Evolutionary conservation across 2,888 invertebrate genomes (phyloP), one percentile per base, ranked within the genome.

Genomic region (Lucinisca nassula): DNA sequence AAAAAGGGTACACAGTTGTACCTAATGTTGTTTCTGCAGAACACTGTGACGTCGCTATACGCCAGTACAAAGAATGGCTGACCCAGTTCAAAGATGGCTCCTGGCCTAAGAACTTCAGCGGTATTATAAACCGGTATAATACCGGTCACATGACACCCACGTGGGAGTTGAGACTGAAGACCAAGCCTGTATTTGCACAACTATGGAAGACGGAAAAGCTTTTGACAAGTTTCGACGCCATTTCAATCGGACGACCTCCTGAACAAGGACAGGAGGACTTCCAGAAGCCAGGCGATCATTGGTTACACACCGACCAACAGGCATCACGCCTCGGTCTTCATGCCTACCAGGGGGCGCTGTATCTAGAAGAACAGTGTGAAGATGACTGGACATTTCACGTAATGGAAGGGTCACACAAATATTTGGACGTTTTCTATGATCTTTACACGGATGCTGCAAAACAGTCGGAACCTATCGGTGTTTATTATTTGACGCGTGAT

Each of bases 301-400:
- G 93, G 93, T 82, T 95, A n/a, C 95, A 95, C 81, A 79, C 88
- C n/a, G 95, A 95, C 88, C 94, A 94, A 77, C 85, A 92, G 0
- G 87, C 92, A 0, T 81, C 86, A 8, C 82, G 92, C 32, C 51
- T 84, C 14, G 95, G 95, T 12, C 92, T 94, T 3, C 95, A 95
- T 80, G 93, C 93, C n/a, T 95, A 92, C 83, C 94, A 95, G 83
- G 94, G 94, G 2, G 93, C 92, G 0, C 86, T 94, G 1, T 94
- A 94, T 84, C 83, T 94, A 17, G 94, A 94, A 84, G 88, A 89
- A 27, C 90, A 92, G 6, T 85, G 82, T 1, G 86, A 91, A 72
- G 92, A 92, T 24, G 94, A 94, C 82, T 94, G 92, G 92, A 92
- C 91, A 4, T 92, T 93, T 51, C 87, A 88, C 38, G 92, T 94